A percentile compares a stretch with the other conserved stretches of the same genome.
phyloP scores from a whole-genome alignment of 2,113 vertebrate species.

The Ctenomys sociabilis region DNA sequence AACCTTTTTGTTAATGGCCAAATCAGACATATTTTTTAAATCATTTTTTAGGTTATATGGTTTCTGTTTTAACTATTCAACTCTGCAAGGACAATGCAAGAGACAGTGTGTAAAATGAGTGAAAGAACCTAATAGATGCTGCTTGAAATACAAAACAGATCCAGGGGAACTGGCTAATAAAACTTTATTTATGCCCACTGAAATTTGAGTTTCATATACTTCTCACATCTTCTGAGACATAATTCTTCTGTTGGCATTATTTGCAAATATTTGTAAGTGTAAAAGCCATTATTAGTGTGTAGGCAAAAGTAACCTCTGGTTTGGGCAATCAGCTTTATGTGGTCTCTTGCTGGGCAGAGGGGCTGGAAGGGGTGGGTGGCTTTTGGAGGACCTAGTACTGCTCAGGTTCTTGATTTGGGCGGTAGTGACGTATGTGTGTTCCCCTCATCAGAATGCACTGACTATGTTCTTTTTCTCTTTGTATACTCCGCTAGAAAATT shows the following conservation, averaged over 20 bases:
- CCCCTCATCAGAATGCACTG: not conserved
- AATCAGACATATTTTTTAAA: not conserved
- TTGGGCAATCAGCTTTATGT: not conserved
- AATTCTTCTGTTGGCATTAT: not conserved
- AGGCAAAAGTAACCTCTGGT: not conserved
- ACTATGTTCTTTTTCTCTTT: not conserved
- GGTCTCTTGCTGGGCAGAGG: not conserved
- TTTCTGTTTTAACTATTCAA: not conserved
- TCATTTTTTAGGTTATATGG: not conserved
- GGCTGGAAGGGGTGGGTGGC: not conserved
- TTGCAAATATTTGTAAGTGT: slow-evolving; percentile 58
- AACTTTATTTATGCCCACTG: slow-evolving; percentile 38
- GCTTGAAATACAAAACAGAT: slow-evolving; percentile 28
- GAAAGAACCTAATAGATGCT: not conserved
- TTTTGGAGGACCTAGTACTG: not conserved
- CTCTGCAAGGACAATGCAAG: not conserved
- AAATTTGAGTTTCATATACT: slow-evolving; percentile 34
- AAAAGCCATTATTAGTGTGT: not conserved
- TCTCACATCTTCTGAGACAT: slow-evolving; percentile 3
- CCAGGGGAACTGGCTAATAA: not conserved
- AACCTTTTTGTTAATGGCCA: not conserved
- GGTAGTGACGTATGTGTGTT: not conserved
- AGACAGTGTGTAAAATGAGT: not conserved
- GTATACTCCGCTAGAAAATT: not conserved
- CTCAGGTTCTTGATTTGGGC: not conserved